These are phyloP conservation scores for Colletes latitarsis DNA, from an alignment of 1,140 invertebrate species.

Conservation along the genomic window DNA sequence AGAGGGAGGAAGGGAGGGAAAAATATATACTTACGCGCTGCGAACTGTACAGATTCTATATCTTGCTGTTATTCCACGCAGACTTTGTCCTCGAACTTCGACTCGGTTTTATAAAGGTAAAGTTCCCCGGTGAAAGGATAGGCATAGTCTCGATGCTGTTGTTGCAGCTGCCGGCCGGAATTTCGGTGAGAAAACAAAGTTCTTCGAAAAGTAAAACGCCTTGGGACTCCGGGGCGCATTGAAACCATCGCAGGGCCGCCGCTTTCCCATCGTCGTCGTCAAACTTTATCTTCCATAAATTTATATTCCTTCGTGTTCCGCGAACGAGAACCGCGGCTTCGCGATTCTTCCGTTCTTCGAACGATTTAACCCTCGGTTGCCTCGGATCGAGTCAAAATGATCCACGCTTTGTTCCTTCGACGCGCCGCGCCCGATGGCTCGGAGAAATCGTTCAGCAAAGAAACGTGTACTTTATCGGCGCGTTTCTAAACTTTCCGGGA, in stretches of 20 bases:
- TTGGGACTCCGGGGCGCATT: constrained; percentile 51
- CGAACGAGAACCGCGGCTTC: constrained; percentile 22
- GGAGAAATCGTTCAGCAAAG: no score
- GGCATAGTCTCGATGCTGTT: constrained; percentile 58
- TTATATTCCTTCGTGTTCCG: constrained; percentile 36
- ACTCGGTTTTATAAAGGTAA: constrained; percentile 63
- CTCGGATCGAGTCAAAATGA: neutral
- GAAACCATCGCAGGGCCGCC: constrained; percentile 37
- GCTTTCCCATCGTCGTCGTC: constrained; percentile 35
- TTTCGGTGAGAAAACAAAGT: constrained; percentile 68
- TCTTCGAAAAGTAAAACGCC: constrained; percentile 66
- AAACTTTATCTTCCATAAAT: constrained; percentile 53
- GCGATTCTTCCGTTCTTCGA: constrained; percentile 4
- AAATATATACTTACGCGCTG: constrained; percentile 19
- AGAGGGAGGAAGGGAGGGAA: constrained; percentile 14
- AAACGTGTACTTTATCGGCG: no score
- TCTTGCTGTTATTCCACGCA: constrained; percentile 54
- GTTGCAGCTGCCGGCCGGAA: constrained; percentile 67
- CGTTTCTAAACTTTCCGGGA: no score
- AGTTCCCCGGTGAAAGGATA: constrained; percentile 58
- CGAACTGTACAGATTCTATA: constrained; percentile 48
- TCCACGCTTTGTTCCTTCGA: neutral
- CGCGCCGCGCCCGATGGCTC: no score
- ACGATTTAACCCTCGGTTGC: constrained; percentile 26
- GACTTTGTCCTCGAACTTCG: constrained; percentile 55